Percentiles rank a stretch among this genome's conserved stretches.
phyloP scores from a whole-genome alignment of 2,888 invertebrate species.

The Unio delphinus region DNA sequence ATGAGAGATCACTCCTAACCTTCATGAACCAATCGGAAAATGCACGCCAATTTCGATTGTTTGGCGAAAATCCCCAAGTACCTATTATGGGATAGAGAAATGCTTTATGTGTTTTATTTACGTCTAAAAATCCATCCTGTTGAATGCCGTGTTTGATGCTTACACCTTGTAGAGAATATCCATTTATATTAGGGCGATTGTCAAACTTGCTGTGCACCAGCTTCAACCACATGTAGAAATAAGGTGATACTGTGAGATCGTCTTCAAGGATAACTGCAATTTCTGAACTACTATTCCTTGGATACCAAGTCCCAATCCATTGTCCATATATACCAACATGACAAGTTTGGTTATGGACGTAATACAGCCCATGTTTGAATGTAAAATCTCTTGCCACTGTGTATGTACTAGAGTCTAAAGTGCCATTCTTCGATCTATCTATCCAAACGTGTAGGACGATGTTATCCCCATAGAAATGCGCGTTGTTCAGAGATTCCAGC shows the following conservation, averaged over 20 bases:
- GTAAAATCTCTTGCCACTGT: constrained; percentile 5
- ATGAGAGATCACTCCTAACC: constrained; percentile 22
- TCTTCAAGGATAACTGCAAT: constrained; percentile 61
- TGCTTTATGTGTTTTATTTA: constrained; percentile 28
- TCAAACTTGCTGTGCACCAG: constrained; percentile 53
- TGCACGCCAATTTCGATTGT: constrained; percentile 36
- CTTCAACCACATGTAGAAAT: constrained; percentile 55
- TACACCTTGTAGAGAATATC: constrained; percentile 48
- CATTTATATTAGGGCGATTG: constrained; percentile 36
- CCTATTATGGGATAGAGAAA: constrained; percentile 51
- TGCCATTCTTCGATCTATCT: constrained; percentile 12
- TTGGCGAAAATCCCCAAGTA: constrained; percentile 59
- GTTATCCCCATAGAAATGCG: constrained; percentile 11
- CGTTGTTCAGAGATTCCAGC: constrained; percentile 14
- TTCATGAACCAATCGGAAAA: constrained; percentile 45
- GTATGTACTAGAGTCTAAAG: constrained; percentile 6
- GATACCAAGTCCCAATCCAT: constrained; percentile 45
- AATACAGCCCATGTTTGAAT: constrained; percentile 13
- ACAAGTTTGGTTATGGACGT: constrained; percentile 11
- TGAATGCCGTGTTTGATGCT: constrained; percentile 38
- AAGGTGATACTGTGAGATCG: constrained; percentile 55
- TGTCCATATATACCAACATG: constrained; percentile 8
- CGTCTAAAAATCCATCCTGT: constrained; percentile 5
- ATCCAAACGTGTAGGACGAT: constrained; percentile 19
- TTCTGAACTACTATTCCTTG: constrained; percentile 38